These are phyloP conservation scores for Brenthis daphne DNA, from an alignment of 2,888 invertebrate species.

Conservation along the genomic window DNA sequence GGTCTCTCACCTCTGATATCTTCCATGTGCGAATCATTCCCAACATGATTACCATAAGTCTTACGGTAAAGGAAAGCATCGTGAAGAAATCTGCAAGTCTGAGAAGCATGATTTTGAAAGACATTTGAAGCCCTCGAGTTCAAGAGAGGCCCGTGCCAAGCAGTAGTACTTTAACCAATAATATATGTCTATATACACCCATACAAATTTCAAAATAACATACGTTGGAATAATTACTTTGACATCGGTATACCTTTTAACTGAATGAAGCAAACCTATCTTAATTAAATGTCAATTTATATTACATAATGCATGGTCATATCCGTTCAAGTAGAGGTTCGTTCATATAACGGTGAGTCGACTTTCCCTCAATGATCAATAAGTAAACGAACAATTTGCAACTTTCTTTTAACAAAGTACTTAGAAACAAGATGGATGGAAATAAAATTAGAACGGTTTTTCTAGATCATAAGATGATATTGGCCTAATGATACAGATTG, in stretches of 20 bases:
- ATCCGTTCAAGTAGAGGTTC: conserved; percentile 11
- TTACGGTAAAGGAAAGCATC: too few relatives aligned
- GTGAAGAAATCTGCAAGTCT: too few relatives aligned
- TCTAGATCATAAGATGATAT: background rate
- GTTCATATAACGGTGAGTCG: conserved; percentile 16
- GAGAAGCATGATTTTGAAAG: too few relatives aligned
- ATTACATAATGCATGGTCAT: conserved; percentile 14
- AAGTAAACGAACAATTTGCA: conserved; percentile 33
- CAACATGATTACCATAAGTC: too few relatives aligned
- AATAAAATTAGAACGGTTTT: background rate
- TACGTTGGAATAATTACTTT: too few relatives aligned
- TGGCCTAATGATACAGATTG: background rate
- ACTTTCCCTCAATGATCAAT: conserved; percentile 39
- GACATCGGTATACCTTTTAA: background rate
- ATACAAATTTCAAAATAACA: too few relatives aligned
- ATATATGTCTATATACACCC: too few relatives aligned
- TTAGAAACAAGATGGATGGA: background rate
- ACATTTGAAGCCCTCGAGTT: too few relatives aligned
- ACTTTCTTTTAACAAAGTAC: conserved; percentile 28
- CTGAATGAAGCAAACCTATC: background rate
- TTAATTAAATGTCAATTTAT: conserved; percentile 1
- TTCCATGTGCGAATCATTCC: too few relatives aligned
- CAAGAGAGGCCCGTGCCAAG: too few relatives aligned
- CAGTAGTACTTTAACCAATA: too few relatives aligned
- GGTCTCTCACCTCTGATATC: too few relatives aligned